Evolutionary conservation across 2,888 invertebrate species (phyloP).

Genomic region (Bursaphelenchus okinawaensis): DNA sequence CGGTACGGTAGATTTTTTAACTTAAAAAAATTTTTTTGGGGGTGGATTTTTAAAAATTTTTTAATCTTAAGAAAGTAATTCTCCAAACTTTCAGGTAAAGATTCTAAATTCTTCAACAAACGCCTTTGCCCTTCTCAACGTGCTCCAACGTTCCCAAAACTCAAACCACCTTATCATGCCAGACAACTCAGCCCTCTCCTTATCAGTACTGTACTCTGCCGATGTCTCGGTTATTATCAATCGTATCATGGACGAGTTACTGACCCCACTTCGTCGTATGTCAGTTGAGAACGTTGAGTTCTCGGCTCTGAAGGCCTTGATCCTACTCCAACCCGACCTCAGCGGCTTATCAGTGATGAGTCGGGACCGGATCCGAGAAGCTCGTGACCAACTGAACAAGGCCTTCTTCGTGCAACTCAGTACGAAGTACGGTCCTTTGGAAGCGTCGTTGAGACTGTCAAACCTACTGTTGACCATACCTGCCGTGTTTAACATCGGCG

Average conservation of each 20-base stretch:
- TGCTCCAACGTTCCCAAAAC: conserved; percentile 44
- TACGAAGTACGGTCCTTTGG: conserved; percentile 31
- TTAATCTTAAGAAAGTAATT: background rate
- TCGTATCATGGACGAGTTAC: conserved; percentile 46
- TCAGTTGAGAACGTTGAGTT: conserved; percentile 38
- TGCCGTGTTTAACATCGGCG: conserved; percentile 38
- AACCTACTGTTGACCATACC: conserved; percentile 52
- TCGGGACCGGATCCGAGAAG: conserved; percentile 40
- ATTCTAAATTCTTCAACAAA: conserved; percentile 43
- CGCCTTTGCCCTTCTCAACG: conserved; percentile 45
- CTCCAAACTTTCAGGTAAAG: conserved; percentile 32
- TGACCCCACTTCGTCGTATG: conserved; percentile 48
- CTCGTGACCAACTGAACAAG: conserved; percentile 44
- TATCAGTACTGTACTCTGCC: conserved; percentile 28
- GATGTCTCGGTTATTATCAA: conserved; percentile 20
- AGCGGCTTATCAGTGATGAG: conserved; percentile 35
- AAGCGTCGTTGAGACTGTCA: conserved; percentile 48
- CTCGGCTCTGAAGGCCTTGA: conserved; percentile 47
- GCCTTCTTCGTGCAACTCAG: conserved; percentile 45
- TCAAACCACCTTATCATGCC: conserved; percentile 43
- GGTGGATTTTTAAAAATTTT: no score
- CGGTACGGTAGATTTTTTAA: no score
- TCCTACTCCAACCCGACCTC: conserved; percentile 47
- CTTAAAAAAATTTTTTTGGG: no score
- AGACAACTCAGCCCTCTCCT: conserved; percentile 38